Conservation (phyloP, 2,797 vertebrate species). For the Catamblyrhynchus diadema region DNA sequence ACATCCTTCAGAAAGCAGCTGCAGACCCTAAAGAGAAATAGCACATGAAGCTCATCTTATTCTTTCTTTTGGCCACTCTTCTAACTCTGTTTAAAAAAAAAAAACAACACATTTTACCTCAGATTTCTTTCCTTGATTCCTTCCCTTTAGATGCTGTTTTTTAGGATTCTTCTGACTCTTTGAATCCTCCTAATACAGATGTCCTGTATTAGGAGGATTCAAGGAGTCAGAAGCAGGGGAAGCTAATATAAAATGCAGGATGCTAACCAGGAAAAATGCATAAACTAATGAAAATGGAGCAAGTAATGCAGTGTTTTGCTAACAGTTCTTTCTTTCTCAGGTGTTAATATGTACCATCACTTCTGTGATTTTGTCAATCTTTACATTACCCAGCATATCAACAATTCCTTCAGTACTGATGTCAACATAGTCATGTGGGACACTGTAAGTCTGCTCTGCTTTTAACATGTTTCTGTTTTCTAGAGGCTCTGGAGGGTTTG, state of each 20-base stretch:
- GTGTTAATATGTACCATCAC: conserved; percentile 99
- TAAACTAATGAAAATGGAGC: background rate
- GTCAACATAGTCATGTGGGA: conserved; percentile 97
- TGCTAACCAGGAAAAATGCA: background rate
- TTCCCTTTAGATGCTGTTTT: background rate
- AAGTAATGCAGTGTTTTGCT: background rate
- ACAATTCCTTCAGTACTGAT: conserved; percentile 92
- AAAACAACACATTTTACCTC: background rate
- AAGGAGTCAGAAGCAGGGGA: background rate
- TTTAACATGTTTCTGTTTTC: background rate
- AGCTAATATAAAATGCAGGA: background rate
- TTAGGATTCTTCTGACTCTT: background rate
- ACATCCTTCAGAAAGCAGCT: background rate
- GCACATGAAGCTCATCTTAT: background rate
- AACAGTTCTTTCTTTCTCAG: conserved; percentile 67
- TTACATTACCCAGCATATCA: conserved; percentile 94
- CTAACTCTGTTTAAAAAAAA: background rate
- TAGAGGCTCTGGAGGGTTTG: background rate
- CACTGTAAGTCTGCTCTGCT: conserved; percentile 82
- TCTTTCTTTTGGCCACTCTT: background rate
- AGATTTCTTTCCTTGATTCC: background rate
- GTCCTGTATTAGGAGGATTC: background rate
- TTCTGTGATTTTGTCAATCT: conserved; percentile 98
- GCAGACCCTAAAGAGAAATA: background rate
- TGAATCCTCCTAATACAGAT: too few relatives aligned